Evolutionary conservation across 1,140 invertebrate species (phyloP), one percentile per base, ranked within the genome.

Genomic region (Tetraneura akinire): DNA sequence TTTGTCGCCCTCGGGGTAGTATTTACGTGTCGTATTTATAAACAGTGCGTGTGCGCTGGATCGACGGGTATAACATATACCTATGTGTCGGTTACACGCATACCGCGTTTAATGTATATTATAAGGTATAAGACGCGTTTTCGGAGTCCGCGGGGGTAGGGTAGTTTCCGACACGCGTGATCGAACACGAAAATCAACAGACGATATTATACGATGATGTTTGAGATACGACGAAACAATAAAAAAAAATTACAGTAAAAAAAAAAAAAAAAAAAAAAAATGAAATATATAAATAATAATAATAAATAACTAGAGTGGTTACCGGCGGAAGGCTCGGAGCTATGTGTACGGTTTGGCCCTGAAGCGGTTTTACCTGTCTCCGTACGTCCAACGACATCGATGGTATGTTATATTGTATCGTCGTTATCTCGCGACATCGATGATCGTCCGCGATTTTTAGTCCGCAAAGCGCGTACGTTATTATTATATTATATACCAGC

Each of bases 271-370:
- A 37, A 37, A 37, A 37, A n/a, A n/a, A n/a, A n/a, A n/a, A n/a
- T n/a, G n/a, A n/a, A n/a, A n/a, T n/a, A n/a, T n/a, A n/a, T n/a
- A n/a, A n/a, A n/a, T n/a, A n/a, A n/a, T n/a, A n/a, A n/a, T n/a
- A n/a, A 29, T 60, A 60, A 60, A 60, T 45, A 57, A 74, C 74
- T 62, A 45, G n/a, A 60, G 74, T 62, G 74, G 74, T 78, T 55
- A 78, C 74, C 74, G 74, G 74, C 74, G 74, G 74, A 78, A 78
- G 74, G 74, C 74, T 78, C 74, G 74, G 74, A 78, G 74, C 74
- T 78, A 78, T 78, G 55, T 78, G 74, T n/a, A 26, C 55, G 74
- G 55, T 60, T 62, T 62, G 74, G 74, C 74, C 74, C 74, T 62
- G 74, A 78, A 78, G 74, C 74, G 55, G 55, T 78, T 78, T 78